These are phyloP conservation scores for Chloroclysta siterata DNA, from an alignment of 2,888 invertebrate species.

Conservation along the genomic window DNA sequence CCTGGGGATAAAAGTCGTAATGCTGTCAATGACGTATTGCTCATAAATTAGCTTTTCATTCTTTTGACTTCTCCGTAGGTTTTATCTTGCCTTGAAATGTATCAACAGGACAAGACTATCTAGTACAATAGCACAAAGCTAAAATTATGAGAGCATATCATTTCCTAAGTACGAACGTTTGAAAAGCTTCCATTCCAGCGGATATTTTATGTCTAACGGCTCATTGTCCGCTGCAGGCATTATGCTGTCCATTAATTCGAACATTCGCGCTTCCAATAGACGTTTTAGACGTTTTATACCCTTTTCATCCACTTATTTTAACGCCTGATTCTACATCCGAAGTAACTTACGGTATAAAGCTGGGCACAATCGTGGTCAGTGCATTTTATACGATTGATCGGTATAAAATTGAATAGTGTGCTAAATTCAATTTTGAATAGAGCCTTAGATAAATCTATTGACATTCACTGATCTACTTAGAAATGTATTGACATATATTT, in stretches of 20 bases:
- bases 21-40: too few relatives aligned
- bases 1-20: too few relatives aligned
- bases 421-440: slow-evolving; percentile 1
- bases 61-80: neutral
- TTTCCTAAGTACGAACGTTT: slow-evolving; percentile 40
- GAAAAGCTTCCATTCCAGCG: slow-evolving; percentile 46
- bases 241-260: slow-evolving; percentile 54
- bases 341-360: slow-evolving; percentile 31
- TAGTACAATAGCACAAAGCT: slow-evolving; percentile 26
- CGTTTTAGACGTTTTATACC: slow-evolving; percentile 49
- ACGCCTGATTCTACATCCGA: slow-evolving; percentile 46
- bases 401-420: slow-evolving; percentile 22
- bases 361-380: slow-evolving; percentile 27
- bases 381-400: slow-evolving; percentile 26
- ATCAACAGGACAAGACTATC: slow-evolving; percentile 2
- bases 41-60: neutral
- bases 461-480: neutral
- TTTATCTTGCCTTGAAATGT: neutral
- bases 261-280: slow-evolving; percentile 56
- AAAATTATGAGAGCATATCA: slow-evolving; percentile 35
- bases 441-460: neutral
- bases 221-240: slow-evolving; percentile 55
- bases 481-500: neutral
- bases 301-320: slow-evolving; percentile 50
- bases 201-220: slow-evolving; percentile 53